Conservation (phyloP, 2,888 invertebrate genomes). For the Tenthredo scrophulariae region DNA sequence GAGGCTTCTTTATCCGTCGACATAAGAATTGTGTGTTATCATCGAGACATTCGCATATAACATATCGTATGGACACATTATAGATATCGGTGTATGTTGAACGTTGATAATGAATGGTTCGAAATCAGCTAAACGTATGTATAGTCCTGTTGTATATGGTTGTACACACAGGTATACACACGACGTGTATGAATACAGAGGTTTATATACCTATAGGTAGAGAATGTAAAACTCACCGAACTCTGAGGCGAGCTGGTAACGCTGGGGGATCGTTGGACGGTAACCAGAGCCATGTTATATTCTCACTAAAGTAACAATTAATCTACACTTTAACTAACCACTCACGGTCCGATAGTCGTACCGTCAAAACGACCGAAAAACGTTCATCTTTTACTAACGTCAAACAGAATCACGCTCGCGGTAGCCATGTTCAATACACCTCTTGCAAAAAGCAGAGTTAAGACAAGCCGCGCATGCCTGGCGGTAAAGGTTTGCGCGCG, state of each 20-base stretch:
- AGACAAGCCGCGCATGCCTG: slow-evolving; percentile 55
- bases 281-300: slow-evolving; percentile 84
- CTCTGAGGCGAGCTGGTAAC: slow-evolving; percentile 84
- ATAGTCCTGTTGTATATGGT: background rate
- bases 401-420: slow-evolving; percentile 74
- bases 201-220: slow-evolving; percentile 38
- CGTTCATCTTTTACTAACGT: slow-evolving; percentile 75
- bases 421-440: slow-evolving; percentile 78
- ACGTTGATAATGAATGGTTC: slow-evolving; percentile 5
- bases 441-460: slow-evolving; percentile 55
- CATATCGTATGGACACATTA: background rate
- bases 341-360: slow-evolving; percentile 68
- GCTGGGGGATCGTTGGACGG: slow-evolving; percentile 87
- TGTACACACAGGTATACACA: background rate
- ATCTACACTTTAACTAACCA: slow-evolving; percentile 68
- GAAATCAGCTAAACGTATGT: background rate
- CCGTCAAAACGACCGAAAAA: slow-evolving; percentile 70
- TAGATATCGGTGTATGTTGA: background rate
- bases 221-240: slow-evolving; percentile 78
- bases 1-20: background rate
- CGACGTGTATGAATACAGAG: background rate
- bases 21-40: background rate
- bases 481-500: slow-evolving; percentile 53
- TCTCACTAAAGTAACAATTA: slow-evolving; percentile 72
- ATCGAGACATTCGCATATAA: background rate